Conservation (phyloP, 2,113 vertebrate genomes). For the Hoplias malabaricus region DNA sequence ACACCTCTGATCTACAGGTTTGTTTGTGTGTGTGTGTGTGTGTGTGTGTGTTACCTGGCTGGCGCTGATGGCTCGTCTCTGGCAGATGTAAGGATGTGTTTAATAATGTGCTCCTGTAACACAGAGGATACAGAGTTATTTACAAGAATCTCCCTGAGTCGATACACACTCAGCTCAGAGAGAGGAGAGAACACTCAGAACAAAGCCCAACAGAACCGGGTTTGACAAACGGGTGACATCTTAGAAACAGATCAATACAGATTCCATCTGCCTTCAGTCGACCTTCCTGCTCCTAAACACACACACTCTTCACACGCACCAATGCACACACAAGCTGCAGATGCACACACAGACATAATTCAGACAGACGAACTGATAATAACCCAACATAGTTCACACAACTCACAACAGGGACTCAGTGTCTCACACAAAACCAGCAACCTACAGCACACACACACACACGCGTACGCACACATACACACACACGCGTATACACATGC, state of each 20-base stretch:
- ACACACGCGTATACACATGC: constrained; percentile 7
- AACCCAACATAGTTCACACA: constrained; percentile 30
- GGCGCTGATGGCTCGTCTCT: constrained; percentile 95
- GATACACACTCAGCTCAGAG: neutral
- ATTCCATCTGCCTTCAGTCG: constrained; percentile 23
- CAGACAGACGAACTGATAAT: constrained; percentile 47
- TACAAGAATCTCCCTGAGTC: neutral
- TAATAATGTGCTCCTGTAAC: constrained; percentile 92
- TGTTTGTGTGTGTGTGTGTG: neutral
- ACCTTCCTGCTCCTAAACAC: neutral
- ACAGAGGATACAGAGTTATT: constrained; percentile 33
- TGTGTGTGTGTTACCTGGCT: constrained; percentile 78
- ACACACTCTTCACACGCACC: neutral
- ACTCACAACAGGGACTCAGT: constrained; percentile 26
- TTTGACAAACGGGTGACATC: constrained; percentile 10
- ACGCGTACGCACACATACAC: constrained; percentile 21
- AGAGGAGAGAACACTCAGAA: neutral
- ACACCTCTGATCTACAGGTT: no score
- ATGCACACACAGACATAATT: constrained; percentile 31
- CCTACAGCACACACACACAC: constrained; percentile 13
- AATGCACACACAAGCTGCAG: constrained; percentile 7
- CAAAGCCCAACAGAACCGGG: neutral
- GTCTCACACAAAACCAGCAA: constrained; percentile 40
- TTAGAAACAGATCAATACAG: constrained; percentile 27
- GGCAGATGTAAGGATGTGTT: constrained; percentile 92